Evolutionary conservation across 2,888 invertebrate genomes (phyloP), one percentile per base, ranked within the genome.

Genomic region (Sympetrum striolatum): DNA sequence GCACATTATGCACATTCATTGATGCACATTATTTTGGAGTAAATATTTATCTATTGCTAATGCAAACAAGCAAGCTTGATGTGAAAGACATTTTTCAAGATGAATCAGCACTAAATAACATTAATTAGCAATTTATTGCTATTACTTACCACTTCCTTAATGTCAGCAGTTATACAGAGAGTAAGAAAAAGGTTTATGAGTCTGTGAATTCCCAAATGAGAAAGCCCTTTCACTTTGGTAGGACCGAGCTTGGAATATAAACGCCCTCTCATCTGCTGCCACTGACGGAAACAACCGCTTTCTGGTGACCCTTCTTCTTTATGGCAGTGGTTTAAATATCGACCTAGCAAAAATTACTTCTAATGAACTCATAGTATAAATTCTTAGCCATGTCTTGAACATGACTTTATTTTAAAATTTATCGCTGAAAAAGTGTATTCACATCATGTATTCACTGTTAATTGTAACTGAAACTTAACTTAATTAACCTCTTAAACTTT

Each of bases 241-340:
- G 94, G 93, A 22, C 95, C 95, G 91, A 96, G 95, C 92, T 96
- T 96, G 0, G 95, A 95, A 91, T 95, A 95, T 91, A 96, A 94
- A 90, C 96, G 94, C 0, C 96, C 95, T 91, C 95, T 93, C 18
- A 96, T 93, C 92, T 95, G 94, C 91, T 94, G 94, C 94, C 94
- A 94, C 91, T 93, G 93, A 91, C 93, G 93, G 37, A 80, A 53
- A 60, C n/a, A 37, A 0, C 80, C 48, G n/a, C 73, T 53, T 14
- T 90, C 90, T 12, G 44, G 18, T 22, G 37, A 12, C 14, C 31
- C 53, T 58, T 60, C 60, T 80, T 80, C 79, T n/a, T 90, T 60
- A n/a, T 10, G 58, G n/a, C 86, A 86, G 35, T 60, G 60, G 22
- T 37, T 86, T 37, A 86, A 60, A 86, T 86, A 86, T 37, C 58